Percentiles rank a stretch among this genome's conserved stretches.
phyloP scores from a whole-genome alignment of 2,113 vertebrate genomes.

The Excalfactoria chinensis region DNA sequence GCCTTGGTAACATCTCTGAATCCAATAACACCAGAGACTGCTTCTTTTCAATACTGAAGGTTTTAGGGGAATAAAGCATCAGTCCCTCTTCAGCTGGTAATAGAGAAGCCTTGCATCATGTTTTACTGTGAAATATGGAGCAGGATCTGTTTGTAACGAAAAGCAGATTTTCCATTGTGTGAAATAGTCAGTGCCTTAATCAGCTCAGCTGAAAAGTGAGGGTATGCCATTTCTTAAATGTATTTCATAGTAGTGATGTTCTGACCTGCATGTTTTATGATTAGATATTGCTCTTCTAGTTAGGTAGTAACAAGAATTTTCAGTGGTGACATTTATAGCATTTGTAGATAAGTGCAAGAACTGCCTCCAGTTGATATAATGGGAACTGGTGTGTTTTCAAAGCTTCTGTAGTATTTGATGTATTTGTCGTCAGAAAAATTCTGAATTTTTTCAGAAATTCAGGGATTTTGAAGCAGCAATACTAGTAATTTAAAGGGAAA shows the following conservation, averaged over 20 bases:
- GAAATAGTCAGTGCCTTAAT: neutral
- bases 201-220: neutral
- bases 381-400: neutral
- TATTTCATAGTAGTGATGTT: neutral
- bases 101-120: neutral
- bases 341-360: neutral
- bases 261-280: neutral
- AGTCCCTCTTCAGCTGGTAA: neutral
- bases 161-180: neutral
- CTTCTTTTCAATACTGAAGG: neutral
- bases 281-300: rapidly evolving
- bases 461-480: neutral
- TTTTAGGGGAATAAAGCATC: neutral
- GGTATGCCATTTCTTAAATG: neutral
- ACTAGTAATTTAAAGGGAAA: neutral
- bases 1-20: neutral
- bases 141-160: neutral
- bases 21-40: neutral
- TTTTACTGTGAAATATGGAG: no score
- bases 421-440: neutral
- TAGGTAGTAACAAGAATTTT: neutral
- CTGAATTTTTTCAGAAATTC: no score
- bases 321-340: neutral
- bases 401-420: neutral
- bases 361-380: neutral